Percentiles rank a stretch among this genome's conserved stretches.
phyloP scores from a whole-genome alignment of 1,140 invertebrate genomes.

The Drosophila guanche region DNA sequence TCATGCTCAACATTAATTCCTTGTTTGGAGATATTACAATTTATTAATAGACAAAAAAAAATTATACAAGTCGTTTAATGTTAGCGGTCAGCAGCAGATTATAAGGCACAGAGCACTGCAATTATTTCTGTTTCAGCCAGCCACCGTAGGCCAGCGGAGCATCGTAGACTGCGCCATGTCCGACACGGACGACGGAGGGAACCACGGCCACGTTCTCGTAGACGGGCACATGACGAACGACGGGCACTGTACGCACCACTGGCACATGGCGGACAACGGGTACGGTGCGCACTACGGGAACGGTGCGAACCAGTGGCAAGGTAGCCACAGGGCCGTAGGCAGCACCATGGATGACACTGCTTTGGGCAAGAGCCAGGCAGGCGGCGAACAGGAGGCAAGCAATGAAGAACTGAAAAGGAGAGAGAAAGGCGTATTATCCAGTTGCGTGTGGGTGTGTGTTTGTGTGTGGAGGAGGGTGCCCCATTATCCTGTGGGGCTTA shows the following conservation, averaged over 20 bases:
- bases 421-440: no score
- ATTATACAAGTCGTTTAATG: conserved; percentile 12
- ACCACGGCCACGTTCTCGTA: conserved; percentile 46
- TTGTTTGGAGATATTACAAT: no score
- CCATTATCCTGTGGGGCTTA: not conserved
- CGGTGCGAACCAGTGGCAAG: conserved; percentile 30
- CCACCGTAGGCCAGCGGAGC: conserved; percentile 64
- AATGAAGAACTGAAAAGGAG: conserved; percentile 55
- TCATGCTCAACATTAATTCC: no score
- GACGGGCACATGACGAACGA: conserved; percentile 11
- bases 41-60: no score
- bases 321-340: conserved; percentile 27
- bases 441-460: no score
- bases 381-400: conserved; percentile 58
- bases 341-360: conserved; percentile 58
- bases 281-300: conserved; percentile 28
- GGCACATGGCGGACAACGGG: conserved; percentile 31
- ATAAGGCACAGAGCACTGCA: not conserved
- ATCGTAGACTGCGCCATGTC: conserved; percentile 46
- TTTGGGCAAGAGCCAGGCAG: conserved; percentile 56
- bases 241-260: conserved; percentile 32
- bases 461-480: no score
- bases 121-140: conserved; percentile 64
- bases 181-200: conserved; percentile 48
- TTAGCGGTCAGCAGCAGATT: no score